Evolutionary conservation across 2,113 vertebrate species (phyloP).

Genomic region (Tenrec ecaudatus): DNA sequence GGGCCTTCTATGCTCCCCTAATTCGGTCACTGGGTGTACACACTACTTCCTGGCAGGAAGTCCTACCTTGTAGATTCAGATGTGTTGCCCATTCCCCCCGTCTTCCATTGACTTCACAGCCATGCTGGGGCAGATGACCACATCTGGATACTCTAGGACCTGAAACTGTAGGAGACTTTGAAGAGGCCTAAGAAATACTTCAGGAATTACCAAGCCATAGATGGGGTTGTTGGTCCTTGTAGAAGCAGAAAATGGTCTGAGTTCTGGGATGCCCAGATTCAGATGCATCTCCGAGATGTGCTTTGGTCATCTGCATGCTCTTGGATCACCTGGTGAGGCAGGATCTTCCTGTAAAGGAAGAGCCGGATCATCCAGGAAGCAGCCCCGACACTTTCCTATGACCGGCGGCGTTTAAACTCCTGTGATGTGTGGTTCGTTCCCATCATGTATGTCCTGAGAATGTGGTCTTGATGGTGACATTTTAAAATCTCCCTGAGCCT

Average conservation of each 20-base stretch:
- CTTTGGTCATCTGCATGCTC: neutral
- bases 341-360: no score
- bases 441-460: neutral
- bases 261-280: neutral
- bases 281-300: neutral
- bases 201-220: neutral
- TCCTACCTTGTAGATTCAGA: neutral
- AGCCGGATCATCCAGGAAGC: neutral
- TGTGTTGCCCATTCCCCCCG: no score
- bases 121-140: neutral
- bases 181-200: accelerated
- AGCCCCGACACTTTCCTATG: neutral
- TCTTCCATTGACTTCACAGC: no score
- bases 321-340: no score
- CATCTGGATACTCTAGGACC: neutral
- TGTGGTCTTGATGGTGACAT: neutral
- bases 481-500: neutral
- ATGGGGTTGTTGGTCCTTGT: neutral
- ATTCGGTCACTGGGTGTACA: no score
- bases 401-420: neutral
- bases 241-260: neutral
- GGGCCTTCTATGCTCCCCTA: neutral
- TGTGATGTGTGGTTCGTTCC: neutral
- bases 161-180: neutral
- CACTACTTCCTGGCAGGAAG: no score